Evolutionary conservation across 2,888 invertebrate genomes (phyloP), one percentile per base, ranked within the genome.

Genomic region (Hirudinaria manillensis): DNA sequence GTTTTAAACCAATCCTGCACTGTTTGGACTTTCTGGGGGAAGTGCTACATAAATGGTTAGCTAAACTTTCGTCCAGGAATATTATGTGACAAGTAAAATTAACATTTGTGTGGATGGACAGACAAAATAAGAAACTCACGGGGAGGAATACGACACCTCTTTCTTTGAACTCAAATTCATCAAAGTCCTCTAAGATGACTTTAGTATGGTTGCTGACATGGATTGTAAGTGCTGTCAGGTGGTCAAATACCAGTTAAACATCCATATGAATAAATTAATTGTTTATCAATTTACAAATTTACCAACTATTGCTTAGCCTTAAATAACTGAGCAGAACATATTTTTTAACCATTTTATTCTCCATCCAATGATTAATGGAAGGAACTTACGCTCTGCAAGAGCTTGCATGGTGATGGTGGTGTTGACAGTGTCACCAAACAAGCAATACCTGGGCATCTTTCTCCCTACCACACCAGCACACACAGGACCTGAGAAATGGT

Each of bases 391-490:
- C 70, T 70, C 65, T 3, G 72, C 76, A 21, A 36, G 29, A 19
- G 74, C 51, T 61, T 77, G 73, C 29, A 77, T 74, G 65, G 36
- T 38, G 19, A 73, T 65, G 24, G 76, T 55, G 21, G 74, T 77
- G 72, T 77, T 77, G 74, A 77, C 74, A 1, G 77, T 77, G 53
- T 77, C 77, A 0, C 77, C 77, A 27, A 77, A 71, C 19, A 77
- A 66, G 56, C 77, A 77, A 45, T 77, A 77, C 27, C 77, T 70
- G 1, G 76, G 76, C 76, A 76, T 76, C 36, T 76, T 76, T 0
- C 65, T 55, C n/a, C 76, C 76, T 10, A 76, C 76, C 19, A 76
- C 72, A 13, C 76, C 76, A 21, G 76, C 76, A 32, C 76, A 76
- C n/a, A 76, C 76, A 1, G 76, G 67, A 55, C 76, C 76, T 76